Base-by-base conservation (phyloP, 2,888 invertebrate species). In the Spilarctia lutea region DNA sequence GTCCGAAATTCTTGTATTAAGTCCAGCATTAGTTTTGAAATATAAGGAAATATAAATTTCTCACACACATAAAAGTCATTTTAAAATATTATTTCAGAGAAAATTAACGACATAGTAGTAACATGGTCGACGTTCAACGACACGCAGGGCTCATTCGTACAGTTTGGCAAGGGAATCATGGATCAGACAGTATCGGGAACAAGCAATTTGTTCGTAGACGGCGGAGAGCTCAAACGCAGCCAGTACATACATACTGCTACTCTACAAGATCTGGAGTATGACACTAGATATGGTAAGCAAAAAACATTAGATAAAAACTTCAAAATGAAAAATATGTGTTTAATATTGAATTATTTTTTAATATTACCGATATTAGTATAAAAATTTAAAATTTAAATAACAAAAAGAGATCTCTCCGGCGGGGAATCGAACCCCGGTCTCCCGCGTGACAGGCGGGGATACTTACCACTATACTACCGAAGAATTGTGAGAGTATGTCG, bases 91-190 rank as follows among this genome's bases (percentile, higher is more conserved):
- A 24, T 91, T 84, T 2, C 90, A 98, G 98, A 84, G 3, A 78
- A 81, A 56, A 66, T 48, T 3, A 84, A 84, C 42, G 75, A 84
- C 65, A 83, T 84, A 96, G 77, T 98, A 98, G 91, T 98, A 98
- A 98, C 98, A 81, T 98, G 98, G 98, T 97, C 97, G 3, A 98
- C 98, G 18, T 96, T 96, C 88, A 96, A 97, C 88, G 93, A 97
- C 83, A 97, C 98, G 0, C 84, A 93, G 24, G 95, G 96, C 76
- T 97, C 98, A 0, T 86, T 97, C 48, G 98, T 98, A 39, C 97
- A 98, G 90, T 98, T 97, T 90, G 98, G 98, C 1, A 96, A 96
- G 78, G 93, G 92, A 8, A 96, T 96, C n/a, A 94, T 97, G 86
- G 91, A 96, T 79, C 89, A 96, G 66, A 93, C 89, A 71, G 96